Conservation (phyloP, 1,140 invertebrate genomes). For the Pogonomyrmex californicus region DNA sequence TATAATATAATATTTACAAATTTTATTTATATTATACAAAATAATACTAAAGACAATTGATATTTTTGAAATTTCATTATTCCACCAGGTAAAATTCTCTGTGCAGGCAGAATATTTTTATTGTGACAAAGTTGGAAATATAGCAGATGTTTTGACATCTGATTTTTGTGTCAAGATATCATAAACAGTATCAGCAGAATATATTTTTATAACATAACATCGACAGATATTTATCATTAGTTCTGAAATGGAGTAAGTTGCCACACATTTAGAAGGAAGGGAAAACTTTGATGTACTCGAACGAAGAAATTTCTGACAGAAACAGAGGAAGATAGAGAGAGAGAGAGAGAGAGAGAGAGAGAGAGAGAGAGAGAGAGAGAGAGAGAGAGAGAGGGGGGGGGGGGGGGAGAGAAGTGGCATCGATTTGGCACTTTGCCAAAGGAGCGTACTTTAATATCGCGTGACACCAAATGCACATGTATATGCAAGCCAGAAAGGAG, state of each 20-base stretch:
- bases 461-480: constrained; percentile 52
- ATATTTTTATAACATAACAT: constrained; percentile 28
- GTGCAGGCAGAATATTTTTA: background rate
- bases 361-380: background rate
- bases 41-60: background rate
- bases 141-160: background rate
- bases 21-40: no score
- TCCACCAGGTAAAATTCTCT: background rate
- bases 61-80: background rate
- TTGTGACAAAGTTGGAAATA: background rate
- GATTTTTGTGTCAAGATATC: constrained; percentile 6
- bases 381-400: background rate
- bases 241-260: background rate
- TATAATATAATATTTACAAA: no score
- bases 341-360: constrained; percentile 32
- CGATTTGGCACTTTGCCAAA: constrained; percentile 69
- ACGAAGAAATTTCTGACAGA: constrained; percentile 12
- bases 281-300: constrained; percentile 18
- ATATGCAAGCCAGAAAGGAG: constrained; percentile 23
- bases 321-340: constrained; percentile 3
- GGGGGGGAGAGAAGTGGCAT: constrained; percentile 38
- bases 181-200: background rate
- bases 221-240: constrained; percentile 34
- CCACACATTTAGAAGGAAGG: background rate
- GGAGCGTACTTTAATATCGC: constrained; percentile 72